Percentiles rank a stretch among this genome's conserved stretches.
Evolutionary conservation across 1,140 invertebrate species (phyloP).

Genomic region (Drosophila tsacasi): DNA sequence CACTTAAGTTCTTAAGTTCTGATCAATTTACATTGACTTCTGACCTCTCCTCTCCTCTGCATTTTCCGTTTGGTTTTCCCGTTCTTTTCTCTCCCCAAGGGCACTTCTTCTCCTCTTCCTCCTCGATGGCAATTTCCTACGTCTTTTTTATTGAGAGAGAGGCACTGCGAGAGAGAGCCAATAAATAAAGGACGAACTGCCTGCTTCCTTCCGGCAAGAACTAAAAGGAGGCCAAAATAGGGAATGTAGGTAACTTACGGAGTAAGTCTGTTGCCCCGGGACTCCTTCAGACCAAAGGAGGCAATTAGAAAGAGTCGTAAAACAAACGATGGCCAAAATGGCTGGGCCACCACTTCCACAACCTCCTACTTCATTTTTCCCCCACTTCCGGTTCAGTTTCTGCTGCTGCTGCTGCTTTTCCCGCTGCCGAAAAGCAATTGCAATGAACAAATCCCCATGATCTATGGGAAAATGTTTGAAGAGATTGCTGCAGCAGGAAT

Average conservation of each 20-base stretch:
- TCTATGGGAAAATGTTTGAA: conserved; percentile 34
- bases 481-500: conserved; percentile 15
- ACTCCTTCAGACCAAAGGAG: conserved; percentile 21
- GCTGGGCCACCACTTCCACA: conserved; percentile 7
- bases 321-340: conserved; percentile 61
- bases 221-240: not conserved
- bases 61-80: not conserved
- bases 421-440: conserved; percentile 17
- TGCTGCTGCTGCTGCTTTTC: not conserved
- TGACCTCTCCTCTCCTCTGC: too few species aligned
- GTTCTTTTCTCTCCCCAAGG: conserved; percentile 9
- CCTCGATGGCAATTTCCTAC: conserved; percentile 60
- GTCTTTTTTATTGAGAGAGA: not conserved
- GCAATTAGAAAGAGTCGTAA: conserved; percentile 73
- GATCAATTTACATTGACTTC: conserved; percentile 4
- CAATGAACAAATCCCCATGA: conserved; percentile 46
- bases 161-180: conserved; percentile 25
- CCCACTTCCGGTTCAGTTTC: not conserved
- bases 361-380: not conserved
- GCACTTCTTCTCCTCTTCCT: conserved; percentile 27
- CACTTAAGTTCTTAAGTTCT: not conserved
- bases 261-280: conserved; percentile 33
- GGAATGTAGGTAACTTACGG: conserved; percentile 20
- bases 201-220: conserved; percentile 22
- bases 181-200: conserved; percentile 66